Evolutionary conservation across 2,888 invertebrate species (phyloP).

Genomic region (Drosophila gaucha): DNA sequence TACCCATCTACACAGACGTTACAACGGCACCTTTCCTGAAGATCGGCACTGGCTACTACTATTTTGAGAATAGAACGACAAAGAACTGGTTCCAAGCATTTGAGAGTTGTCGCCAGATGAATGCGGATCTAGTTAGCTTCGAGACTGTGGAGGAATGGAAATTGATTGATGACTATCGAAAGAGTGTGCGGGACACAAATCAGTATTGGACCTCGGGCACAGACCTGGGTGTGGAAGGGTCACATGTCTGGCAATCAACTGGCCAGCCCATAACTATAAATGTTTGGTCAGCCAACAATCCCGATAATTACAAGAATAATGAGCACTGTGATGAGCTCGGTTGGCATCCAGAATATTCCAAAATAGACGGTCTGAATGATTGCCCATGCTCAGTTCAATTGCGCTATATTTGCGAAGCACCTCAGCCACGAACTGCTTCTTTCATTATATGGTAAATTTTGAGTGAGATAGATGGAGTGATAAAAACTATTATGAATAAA

Average conservation of each 20-base stretch:
- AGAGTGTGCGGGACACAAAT: not conserved
- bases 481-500: too few relatives aligned
- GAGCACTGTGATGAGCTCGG: constrained; percentile 25
- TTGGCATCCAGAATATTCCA: not conserved
- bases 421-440: constrained; percentile 7
- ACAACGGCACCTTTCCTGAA: constrained; percentile 9
- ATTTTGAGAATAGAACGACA: constrained; percentile 3
- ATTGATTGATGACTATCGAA: constrained; percentile 1
- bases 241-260: constrained; percentile 51
- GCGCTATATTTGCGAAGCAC: constrained; percentile 21
- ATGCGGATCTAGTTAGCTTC: constrained; percentile 13
- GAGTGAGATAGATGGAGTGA: not conserved
- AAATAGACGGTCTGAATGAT: constrained; percentile 8
- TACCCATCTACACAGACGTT: not conserved
- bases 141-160: constrained; percentile 18
- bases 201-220: constrained; percentile 49
- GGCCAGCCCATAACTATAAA: constrained; percentile 41
- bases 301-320: constrained; percentile 29
- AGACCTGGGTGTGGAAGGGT: constrained; percentile 47
- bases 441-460: constrained; percentile 10
- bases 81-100: constrained; percentile 29
- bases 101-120: constrained; percentile 19
- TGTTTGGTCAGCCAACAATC: constrained; percentile 51
- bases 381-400: not conserved
- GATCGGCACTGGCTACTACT: constrained; percentile 27